Percentiles rank a stretch among this genome's conserved stretches.
Evolutionary conservation across 2,888 invertebrate genomes (phyloP).

Genomic region (Drosophila koepferae): DNA sequence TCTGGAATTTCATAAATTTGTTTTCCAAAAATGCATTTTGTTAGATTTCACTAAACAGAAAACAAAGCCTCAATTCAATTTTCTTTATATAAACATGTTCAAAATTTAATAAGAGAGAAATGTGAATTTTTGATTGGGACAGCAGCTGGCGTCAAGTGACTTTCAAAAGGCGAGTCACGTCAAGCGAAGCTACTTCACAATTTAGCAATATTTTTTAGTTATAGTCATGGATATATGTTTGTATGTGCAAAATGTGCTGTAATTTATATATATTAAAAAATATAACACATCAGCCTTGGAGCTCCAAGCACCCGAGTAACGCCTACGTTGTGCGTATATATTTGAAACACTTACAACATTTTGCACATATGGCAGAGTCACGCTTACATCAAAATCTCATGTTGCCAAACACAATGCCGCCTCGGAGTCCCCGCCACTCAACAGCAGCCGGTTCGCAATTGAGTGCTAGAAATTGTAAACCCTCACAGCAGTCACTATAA

Average conservation of each 20-base stretch:
- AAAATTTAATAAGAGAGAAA: constrained; percentile 18
- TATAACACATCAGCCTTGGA: background rate
- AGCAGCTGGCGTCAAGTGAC: constrained; percentile 24
- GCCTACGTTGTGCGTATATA: background rate
- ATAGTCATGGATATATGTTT: constrained; percentile 24
- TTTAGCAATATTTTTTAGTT: constrained; percentile 26
- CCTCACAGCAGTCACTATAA: constrained; percentile 6
- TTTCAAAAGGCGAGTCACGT: constrained; percentile 30
- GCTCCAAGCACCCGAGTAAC: background rate
- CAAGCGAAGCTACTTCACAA: constrained; percentile 14
- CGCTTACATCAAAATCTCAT: constrained; percentile 62
- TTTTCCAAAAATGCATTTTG: no score
- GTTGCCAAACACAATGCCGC: constrained; percentile 45
- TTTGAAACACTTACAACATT: constrained; percentile 40
- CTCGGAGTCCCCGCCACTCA: constrained; percentile 13
- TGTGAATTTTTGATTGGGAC: constrained; percentile 21
- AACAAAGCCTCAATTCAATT: background rate
- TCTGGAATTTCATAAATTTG: no score
- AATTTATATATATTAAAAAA: constrained; percentile 7
- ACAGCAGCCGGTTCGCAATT: constrained; percentile 41
- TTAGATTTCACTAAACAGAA: background rate
- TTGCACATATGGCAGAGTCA: constrained; percentile 55
- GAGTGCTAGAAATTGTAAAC: constrained; percentile 41
- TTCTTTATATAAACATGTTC: background rate
- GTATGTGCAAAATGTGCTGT: constrained; percentile 4